Evolutionary conservation across 2,113 vertebrate species (phyloP).

Genomic region (Chaenocephalus aceratus): DNA sequence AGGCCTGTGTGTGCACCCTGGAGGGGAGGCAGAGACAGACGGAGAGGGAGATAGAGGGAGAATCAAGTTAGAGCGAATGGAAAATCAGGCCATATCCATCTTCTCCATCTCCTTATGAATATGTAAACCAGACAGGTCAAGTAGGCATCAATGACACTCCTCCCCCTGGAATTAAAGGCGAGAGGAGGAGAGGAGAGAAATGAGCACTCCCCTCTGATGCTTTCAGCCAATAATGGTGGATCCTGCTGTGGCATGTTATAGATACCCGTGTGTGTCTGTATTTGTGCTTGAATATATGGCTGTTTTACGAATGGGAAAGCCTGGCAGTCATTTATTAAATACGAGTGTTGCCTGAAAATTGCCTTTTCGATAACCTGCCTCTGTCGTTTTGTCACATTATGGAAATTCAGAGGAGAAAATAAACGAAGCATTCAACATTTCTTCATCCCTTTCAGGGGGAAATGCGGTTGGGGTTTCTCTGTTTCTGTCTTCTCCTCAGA

Average conservation of each 20-base stretch:
- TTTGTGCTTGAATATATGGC: constrained; percentile 7
- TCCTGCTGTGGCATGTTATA: constrained; percentile 30
- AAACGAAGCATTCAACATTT: constrained; percentile 21
- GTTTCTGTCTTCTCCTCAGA: constrained; percentile 45
- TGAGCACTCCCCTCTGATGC: constrained; percentile 48
- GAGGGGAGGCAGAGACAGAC: constrained; percentile 27
- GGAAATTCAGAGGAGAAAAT: constrained; percentile 72
- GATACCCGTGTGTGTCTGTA: constrained; percentile 30
- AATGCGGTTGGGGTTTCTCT: constrained; percentile 34
- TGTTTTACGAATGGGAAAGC: constrained; percentile 25
- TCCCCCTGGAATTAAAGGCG: constrained; percentile 59
- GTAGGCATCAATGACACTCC: constrained; percentile 71
- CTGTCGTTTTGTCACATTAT: constrained; percentile 79
- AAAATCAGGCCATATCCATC: constrained; percentile 68
- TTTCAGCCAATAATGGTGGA: constrained; percentile 71
- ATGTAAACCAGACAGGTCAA: constrained; percentile 79
- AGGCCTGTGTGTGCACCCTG: constrained; percentile 56
- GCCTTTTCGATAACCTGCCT: constrained; percentile 71
- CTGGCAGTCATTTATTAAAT: constrained; percentile 78
- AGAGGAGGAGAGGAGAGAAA: constrained; percentile 39
- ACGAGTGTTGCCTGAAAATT: constrained; percentile 78
- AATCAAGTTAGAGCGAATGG: constrained; percentile 58
- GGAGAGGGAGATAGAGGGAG: constrained; percentile 23
- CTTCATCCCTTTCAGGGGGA: neutral
- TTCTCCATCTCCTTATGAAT: constrained; percentile 75